Base-by-base conservation (phyloP, 2,888 invertebrate species). In the Lacanobia wlatinum region DNA sequence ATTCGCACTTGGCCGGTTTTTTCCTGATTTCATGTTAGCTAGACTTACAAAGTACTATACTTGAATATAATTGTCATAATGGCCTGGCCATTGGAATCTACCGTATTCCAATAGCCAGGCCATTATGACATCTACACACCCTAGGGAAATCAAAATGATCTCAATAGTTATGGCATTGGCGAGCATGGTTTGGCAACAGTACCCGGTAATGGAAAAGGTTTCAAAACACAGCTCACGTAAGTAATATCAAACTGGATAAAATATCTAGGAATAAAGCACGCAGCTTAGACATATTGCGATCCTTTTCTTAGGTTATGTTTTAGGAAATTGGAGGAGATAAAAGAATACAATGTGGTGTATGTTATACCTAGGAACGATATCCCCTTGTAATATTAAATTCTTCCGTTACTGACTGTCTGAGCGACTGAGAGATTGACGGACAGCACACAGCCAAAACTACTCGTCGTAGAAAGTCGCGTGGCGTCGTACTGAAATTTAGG, bases 241-340 rank as follows among this genome's bases (percentile, higher is more conserved):
- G 60, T 70, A 79, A 82, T 78, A 81, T 66, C 40, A 63, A 40
- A 62, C 58, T 28, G 50, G 16, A 72, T 80, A 73, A 70, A 71
- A 74, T 72, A 67, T 77, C 60, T 59, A 59, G 67, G 46, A 62
- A 73, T 55, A 40, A 52, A 65, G 43, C 21, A 38, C 21, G 23
- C 60, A 43, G 46, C 48, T 56, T 16, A 34, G 48, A 76, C 70
- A 61, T 70, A 63, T 70, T 66, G 55, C 46, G 10, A n/a, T n/a
- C 18, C 28, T 64, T 7, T 16, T 38, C 1, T 10, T 14, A 3
- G n/a, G 46, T 43, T 10, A n/a, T 53, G 1, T 70, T 69, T 12
- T 52, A 16, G 21, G 53, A 62, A 58, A 53, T 62, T 52, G 18
- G 14, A 53, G 5, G 7, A 67, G 16, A 40, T 28, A n/a, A 28